Conservation (phyloP, 2,113 vertebrate genomes). For the Neomonachus schauinslandi region DNA sequence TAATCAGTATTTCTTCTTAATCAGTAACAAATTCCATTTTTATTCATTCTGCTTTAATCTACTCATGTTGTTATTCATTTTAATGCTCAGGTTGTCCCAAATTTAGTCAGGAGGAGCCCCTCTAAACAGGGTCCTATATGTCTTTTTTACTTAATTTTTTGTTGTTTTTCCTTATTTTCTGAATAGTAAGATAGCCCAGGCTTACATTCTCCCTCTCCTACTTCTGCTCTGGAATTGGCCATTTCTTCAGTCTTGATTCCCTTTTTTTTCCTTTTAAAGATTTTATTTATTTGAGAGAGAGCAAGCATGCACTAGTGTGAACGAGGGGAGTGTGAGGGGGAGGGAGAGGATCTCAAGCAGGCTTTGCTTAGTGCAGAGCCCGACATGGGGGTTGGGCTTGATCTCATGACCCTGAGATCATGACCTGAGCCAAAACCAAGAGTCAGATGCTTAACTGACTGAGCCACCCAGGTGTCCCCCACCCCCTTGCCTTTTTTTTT, state of each 20-base stretch:
- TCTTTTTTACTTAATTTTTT: neutral
- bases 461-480: no score
- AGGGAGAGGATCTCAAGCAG: neutral
- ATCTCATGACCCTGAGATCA: neutral
- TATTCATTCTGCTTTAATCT: neutral
- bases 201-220: neutral
- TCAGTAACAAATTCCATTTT: neutral
- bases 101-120: neutral
- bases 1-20: neutral
- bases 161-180: constrained; percentile 30
- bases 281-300: neutral
- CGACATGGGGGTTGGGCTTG: neutral
- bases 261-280: neutral
- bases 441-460: no score
- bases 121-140: neutral
- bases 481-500: no score
- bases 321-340: neutral
- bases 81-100: neutral
- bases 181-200: neutral
- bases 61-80: neutral
- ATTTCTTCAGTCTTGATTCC: constrained; percentile 15
- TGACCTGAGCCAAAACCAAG: no score
- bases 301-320: neutral
- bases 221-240: neutral
- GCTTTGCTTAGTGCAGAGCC: neutral